Percentiles rank a stretch among this genome's conserved stretches.
phyloP scores from a whole-genome alignment of 2,888 invertebrate species.

The Tryphoninae sp. region DNA sequence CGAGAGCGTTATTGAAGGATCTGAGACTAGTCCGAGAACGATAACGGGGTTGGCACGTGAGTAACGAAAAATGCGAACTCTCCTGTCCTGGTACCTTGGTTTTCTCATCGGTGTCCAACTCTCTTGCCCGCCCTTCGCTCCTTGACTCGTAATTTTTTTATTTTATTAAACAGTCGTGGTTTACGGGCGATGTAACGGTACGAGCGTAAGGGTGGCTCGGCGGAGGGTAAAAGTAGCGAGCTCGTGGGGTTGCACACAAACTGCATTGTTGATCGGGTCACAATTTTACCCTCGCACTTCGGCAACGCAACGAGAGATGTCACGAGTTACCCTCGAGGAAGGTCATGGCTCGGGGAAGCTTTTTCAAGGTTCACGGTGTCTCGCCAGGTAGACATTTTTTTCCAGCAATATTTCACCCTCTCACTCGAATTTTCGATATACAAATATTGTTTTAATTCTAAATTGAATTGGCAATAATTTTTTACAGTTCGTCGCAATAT shows the following conservation, averaged over 20 bases:
- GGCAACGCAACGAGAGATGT: slow-evolving; percentile 72
- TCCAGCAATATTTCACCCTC: background rate
- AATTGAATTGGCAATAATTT: background rate
- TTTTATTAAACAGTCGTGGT: slow-evolving; percentile 73
- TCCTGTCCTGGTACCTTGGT: slow-evolving; percentile 24
- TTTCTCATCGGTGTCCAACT: slow-evolving; percentile 44
- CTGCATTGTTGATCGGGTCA: slow-evolving; percentile 75
- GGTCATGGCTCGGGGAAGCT: slow-evolving; percentile 36
- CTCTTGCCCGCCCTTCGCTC: slow-evolving; percentile 65
- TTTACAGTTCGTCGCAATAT: no score
- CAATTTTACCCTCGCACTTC: slow-evolving; percentile 66
- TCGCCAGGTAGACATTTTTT: slow-evolving; percentile 15
- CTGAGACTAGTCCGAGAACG: slow-evolving; percentile 28
- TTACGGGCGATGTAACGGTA: slow-evolving; percentile 67
- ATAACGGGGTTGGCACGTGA: slow-evolving; percentile 30
- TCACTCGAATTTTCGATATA: background rate
- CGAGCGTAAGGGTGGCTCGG: slow-evolving; percentile 38
- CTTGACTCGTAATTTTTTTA: slow-evolving; percentile 74
- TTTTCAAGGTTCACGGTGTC: slow-evolving; percentile 19
- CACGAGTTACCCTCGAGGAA: slow-evolving; percentile 66
- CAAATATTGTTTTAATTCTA: slow-evolving; percentile 12
- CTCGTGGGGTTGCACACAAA: slow-evolving; percentile 49
- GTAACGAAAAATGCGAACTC: slow-evolving; percentile 44
- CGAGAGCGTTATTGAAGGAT: slow-evolving; percentile 21
- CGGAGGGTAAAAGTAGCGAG: slow-evolving; percentile 47